Conservation (phyloP, 2,113 vertebrate genomes). For the Pampusana beccarii region DNA sequence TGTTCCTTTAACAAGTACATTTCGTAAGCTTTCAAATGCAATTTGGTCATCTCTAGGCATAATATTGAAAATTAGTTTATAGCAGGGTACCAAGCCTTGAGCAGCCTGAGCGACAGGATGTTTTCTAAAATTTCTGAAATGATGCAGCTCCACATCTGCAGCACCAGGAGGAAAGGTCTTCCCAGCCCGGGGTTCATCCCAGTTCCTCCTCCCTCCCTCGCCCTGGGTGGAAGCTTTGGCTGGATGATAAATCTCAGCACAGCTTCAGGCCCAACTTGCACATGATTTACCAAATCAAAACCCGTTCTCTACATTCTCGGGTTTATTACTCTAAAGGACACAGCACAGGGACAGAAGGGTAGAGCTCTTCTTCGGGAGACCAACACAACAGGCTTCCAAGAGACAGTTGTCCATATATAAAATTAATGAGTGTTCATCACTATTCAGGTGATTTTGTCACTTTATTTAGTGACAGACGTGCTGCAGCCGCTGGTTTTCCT, state of each 20-base stretch:
- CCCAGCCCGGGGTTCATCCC: not conserved
- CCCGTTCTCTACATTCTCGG: fast-evolving
- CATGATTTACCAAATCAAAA: not conserved
- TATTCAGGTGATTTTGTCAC: not conserved
- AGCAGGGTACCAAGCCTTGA: not conserved
- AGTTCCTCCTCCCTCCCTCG: not conserved
- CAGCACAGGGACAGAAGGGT: not conserved
- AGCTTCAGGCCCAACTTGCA: not conserved
- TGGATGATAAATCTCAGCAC: not conserved
- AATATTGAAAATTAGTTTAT: not conserved
- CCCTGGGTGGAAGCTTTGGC: not conserved
- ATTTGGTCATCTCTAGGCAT: not conserved
- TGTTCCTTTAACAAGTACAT: not conserved
- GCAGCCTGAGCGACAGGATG: not conserved
- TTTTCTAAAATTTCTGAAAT: not conserved
- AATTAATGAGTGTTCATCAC: not conserved
- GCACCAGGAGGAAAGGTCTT: not conserved
- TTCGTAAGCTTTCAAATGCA: not conserved
- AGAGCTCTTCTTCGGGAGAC: not conserved
- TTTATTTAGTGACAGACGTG: not conserved
- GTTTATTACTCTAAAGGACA: not conserved
- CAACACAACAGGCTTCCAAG: not conserved
- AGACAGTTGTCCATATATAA: not conserved
- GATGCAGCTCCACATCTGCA: not conserved
- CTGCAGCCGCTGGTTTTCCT: not conserved